These are phyloP conservation scores for Tamias sibiricus DNA, from an alignment of 2,113 vertebrate genomes.

Conservation along the genomic window DNA sequence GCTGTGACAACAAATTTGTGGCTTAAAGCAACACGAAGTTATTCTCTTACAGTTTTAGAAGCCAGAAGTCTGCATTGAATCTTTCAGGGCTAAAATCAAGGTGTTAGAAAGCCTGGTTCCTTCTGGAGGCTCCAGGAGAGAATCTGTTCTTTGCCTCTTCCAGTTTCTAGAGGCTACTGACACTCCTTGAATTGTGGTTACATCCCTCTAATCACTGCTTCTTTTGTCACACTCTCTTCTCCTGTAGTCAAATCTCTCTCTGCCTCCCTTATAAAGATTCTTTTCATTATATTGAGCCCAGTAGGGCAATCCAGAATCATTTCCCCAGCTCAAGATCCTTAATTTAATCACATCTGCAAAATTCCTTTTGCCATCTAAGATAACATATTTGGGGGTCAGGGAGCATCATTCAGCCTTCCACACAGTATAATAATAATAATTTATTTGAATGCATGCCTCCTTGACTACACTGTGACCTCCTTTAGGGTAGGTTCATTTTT, in stretches of 20 bases:
- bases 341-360: background rate
- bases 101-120: background rate
- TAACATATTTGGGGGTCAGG: background rate
- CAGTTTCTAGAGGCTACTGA: background rate
- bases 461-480: background rate
- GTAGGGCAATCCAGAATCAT: background rate
- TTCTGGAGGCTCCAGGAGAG: background rate
- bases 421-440: background rate
- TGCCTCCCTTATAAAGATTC: background rate
- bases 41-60: background rate
- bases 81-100: slow-evolving; percentile 1
- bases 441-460: background rate
- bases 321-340: background rate
- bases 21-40: slow-evolving; percentile 17
- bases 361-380: background rate
- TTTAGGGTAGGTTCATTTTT: background rate
- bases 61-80: background rate
- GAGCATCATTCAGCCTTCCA: background rate
- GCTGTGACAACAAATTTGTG: background rate
- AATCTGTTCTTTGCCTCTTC: background rate
- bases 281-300: background rate
- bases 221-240: background rate
- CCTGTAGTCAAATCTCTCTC: background rate
- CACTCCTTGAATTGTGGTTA: background rate
- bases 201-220: background rate